A percentile compares a stretch with the other conserved stretches of the same genome.
Evolutionary conservation across 2,888 invertebrate species (phyloP).

Genomic region (Amblyjoppa fuscipennis): DNA sequence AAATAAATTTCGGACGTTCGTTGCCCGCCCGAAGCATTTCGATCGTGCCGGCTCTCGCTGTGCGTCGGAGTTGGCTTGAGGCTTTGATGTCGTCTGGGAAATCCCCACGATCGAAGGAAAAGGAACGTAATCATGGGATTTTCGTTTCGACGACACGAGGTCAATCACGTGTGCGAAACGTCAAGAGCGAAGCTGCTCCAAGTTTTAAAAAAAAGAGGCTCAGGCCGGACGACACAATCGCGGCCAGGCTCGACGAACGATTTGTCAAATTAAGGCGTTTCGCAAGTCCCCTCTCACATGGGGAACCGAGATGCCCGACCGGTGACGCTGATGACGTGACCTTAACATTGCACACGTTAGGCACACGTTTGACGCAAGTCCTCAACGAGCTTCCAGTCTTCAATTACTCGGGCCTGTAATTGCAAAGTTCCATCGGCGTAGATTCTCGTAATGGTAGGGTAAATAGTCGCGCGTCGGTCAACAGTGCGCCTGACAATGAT

Average conservation of each 20-base stretch:
- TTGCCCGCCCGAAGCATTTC: slow-evolving; percentile 36
- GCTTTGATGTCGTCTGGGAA: slow-evolving; percentile 19
- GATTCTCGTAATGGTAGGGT: neutral
- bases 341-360: slow-evolving; percentile 48
- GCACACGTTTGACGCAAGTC: neutral
- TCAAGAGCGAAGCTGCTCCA: slow-evolving; percentile 15
- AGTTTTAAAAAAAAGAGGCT: neutral
- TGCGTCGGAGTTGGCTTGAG: neutral
- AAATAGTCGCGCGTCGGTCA: neutral
- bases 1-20: slow-evolving; percentile 47
- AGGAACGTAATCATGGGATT: too few relatives aligned
- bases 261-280: slow-evolving; percentile 75
- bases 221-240: slow-evolving; percentile 17
- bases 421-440: neutral
- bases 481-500: neutral
- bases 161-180: neutral
- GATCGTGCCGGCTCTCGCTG: slow-evolving; percentile 11
- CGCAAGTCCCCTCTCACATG: slow-evolving; percentile 69
- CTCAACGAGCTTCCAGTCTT: neutral
- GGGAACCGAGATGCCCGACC: neutral
- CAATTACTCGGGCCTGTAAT: neutral
- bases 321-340: slow-evolving; percentile 26
- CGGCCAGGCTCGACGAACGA: slow-evolving; percentile 36
- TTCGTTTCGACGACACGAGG: too few relatives aligned
- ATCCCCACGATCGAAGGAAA: neutral